Evolutionary conservation across 2,113 vertebrate species (phyloP), one percentile per base, ranked within the genome.

Genomic region (Paradoxurus hermaphroditus): DNA sequence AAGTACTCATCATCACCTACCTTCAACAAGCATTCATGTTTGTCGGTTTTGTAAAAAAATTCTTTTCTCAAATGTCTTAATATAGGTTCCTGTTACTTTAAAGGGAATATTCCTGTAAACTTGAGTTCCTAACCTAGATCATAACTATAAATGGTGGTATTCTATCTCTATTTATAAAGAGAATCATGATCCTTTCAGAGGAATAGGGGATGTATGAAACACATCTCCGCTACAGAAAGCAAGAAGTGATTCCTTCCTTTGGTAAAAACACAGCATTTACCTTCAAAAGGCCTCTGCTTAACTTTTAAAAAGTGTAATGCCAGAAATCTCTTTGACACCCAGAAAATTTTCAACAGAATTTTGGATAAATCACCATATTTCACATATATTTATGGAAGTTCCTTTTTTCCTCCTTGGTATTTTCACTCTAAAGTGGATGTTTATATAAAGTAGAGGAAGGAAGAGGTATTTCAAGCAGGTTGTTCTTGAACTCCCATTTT

Each of bases 291-390:
- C 53, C 18, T 86, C 5, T 59, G 12, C 78, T 83, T 84, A 73
- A 93, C 65, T 93, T 94, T 86, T 65, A 31, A 46, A 36, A 91
- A 77, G 18, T 65, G 4, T 94, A 1, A 15, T 82, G 44, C 19
- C 87, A 92, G 84, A 95, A 94, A 89, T 82, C 56, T 82, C 51
- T 94, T 53, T 91, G n/a, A 95, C 12, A 70, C 16, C 49, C 31
- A 89, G 72, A 89, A 49, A 36, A 51, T 59, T 86, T 88, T 88
- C 62, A 70, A 77, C 34, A 84, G 91, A 95, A 65, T 63, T 92
- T 79, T 95, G 7, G 21, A 46, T 56, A 59, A 81, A 25, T 91
- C 34, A 56, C 88, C 25, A n/a, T 85, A 81, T 68, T 85, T 90
- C 59, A 68, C 46, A 72, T 41, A 36, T 90, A 77, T 83, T 90